Conservation (phyloP, 2,113 vertebrate genomes). For the Thermophis baileyi region DNA sequence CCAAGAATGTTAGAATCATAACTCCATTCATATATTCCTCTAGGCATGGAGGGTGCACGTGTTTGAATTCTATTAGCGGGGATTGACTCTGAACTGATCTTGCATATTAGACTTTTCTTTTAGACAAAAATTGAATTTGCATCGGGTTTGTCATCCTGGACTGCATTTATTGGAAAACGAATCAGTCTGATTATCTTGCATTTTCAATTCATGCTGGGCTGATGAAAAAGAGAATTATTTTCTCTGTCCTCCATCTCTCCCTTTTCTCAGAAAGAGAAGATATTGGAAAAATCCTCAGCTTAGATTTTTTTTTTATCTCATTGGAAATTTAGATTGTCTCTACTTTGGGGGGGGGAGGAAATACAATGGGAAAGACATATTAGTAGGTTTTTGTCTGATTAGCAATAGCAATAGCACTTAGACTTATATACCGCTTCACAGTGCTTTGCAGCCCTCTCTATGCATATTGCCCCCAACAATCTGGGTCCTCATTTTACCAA, state of each 20-base stretch:
- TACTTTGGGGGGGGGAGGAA: fast-evolving
- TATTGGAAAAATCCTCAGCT: neutral
- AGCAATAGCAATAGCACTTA: neutral
- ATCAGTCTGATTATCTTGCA: neutral
- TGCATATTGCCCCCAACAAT: too few species aligned
- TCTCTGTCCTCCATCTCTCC: neutral
- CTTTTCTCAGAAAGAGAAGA: neutral
- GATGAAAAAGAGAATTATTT: neutral
- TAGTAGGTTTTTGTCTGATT: neutral
- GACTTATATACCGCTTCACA: too few species aligned
- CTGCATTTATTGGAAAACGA: neutral
- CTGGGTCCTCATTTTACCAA: too few species aligned
- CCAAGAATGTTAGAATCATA: slow-evolving; percentile 26
- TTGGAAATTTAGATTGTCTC: neutral
- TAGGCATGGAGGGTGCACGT: neutral
- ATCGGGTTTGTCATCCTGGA: neutral
- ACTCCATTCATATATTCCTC: neutral
- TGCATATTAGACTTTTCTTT: neutral
- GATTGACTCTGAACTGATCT: neutral
- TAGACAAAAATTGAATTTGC: neutral
- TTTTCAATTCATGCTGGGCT: neutral
- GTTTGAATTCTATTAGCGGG: neutral
- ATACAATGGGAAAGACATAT: neutral
- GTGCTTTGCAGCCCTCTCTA: too few species aligned
- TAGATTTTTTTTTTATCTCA: neutral